Base-by-base conservation (phyloP, 2,888 invertebrate genomes). In the Ptychoptera contaminata region DNA sequence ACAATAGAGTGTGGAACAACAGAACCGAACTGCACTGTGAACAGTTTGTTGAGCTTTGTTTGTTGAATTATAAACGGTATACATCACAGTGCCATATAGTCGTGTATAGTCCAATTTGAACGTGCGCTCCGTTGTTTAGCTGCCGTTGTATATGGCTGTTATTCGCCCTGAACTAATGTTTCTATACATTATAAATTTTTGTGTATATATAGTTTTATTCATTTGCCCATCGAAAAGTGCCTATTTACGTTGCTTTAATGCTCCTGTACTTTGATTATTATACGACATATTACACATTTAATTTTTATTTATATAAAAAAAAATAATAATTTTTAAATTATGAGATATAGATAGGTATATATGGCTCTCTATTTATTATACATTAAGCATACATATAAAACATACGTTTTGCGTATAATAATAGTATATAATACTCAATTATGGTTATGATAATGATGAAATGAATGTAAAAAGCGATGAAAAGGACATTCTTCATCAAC, bases 101-200 rank as follows among this genome's bases (percentile, higher is more conserved):
- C 23, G 36, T 37, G 37, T 44, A 12, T 44, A 40, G 44, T 40
- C 34, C 41, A 44, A 45, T 45, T 47, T 47, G 47, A 47, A 47
- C 47, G 47, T 47, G 47, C 47, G 47, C 47, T 44, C 37, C 30
- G 32, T 32, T n/a, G n/a, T n/a, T 37, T 16, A 16, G 32, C 41
- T 23, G 16, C 11, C n/a, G n/a, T n/a, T 37, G 14, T 36, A 36
- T 36, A 36, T 12, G 14, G 7, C n/a, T 29, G 16, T 3, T 40
- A 16, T 16, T n/a, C 16, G n/a, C 16, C n/a, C 15, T 16, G 23
- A 16, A 16, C 23, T 16, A 15, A 15, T 15, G 23, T 23, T 23
- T 23, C 7, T 23, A 23, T 23, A 23, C 23, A 23, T 3, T 7
- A 23, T 23, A 5, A 23, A 23, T 5, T 15, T 15, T 16, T 30